Conservation (phyloP, 2,797 vertebrate species). For the Falco peregrinus region DNA sequence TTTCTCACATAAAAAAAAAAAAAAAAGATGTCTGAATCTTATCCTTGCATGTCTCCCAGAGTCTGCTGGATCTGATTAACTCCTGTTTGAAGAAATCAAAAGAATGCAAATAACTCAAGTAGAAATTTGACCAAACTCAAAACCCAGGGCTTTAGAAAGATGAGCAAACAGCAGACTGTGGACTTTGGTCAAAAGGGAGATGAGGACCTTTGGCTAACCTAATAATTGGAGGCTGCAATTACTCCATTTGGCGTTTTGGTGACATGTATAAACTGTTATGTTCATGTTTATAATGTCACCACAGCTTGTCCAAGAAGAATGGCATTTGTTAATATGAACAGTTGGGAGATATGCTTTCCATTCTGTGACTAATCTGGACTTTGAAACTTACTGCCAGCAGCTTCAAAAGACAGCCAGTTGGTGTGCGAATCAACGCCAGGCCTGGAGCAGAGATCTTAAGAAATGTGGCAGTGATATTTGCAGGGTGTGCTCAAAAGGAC, state of each 20-base stretch:
- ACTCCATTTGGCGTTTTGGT: not conserved
- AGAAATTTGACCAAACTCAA: not conserved
- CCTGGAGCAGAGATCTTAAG: not conserved
- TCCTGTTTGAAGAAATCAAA: not conserved
- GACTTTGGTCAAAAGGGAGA: not conserved
- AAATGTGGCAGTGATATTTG: not conserved
- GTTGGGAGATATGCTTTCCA: not conserved
- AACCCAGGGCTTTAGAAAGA: not conserved
- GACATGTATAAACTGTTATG: not conserved
- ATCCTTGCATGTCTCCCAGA: not conserved
- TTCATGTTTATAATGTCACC: conserved; percentile 9
- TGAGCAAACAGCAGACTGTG: not conserved
- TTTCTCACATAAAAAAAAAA: not conserved
- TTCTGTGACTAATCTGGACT: conserved; percentile 36
- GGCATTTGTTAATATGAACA: not conserved
- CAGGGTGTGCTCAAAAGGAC: not conserved
- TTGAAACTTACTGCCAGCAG: not conserved
- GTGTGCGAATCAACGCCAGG: not conserved
- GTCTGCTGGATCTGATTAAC: not conserved
- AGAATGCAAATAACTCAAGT: not conserved
- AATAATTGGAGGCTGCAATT: not conserved
- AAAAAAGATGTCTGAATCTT: not conserved
- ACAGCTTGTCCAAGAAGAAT: not conserved
- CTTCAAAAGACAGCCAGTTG: not conserved
- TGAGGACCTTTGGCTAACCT: not conserved